These are phyloP conservation scores for Cephalopachus bancanus DNA, from an alignment of 2,797 vertebrate species.

Conservation along the genomic window DNA sequence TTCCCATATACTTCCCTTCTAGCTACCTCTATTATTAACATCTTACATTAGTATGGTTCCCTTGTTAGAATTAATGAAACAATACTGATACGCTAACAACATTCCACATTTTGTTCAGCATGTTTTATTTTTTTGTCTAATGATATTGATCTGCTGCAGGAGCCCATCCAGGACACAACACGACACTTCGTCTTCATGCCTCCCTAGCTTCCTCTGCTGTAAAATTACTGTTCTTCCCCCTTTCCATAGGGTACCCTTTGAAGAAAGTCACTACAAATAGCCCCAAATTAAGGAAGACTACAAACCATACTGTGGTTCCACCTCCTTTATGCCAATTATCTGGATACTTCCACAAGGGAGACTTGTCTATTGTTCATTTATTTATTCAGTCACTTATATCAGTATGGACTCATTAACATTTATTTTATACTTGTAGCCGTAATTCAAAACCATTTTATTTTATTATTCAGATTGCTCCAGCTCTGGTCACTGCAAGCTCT, in stretches of 20 bases:
- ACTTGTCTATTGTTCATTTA: no score
- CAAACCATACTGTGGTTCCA: no score
- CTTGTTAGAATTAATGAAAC: background rate
- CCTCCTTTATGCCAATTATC: no score
- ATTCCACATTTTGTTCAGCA: background rate
- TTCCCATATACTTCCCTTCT: background rate
- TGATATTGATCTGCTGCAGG: background rate
- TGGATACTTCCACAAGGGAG: no score
- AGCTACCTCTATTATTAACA: conserved; percentile 4
- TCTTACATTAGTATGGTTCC: background rate
- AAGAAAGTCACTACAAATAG: background rate
- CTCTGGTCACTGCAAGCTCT: background rate
- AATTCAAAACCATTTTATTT: no score
- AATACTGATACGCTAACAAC: background rate
- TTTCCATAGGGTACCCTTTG: background rate
- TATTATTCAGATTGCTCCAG: no score
- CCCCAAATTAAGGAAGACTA: background rate
- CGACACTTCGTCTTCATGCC: background rate
- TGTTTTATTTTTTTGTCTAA: background rate
- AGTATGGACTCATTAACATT: no score
- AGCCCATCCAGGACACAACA: background rate
- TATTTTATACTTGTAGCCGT: no score
- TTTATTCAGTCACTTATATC: no score
- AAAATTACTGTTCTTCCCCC: background rate
- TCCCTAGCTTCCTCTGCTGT: background rate